phyloP scores from a whole-genome alignment of 2,113 vertebrate genomes.

The Ifrita kowaldi region DNA sequence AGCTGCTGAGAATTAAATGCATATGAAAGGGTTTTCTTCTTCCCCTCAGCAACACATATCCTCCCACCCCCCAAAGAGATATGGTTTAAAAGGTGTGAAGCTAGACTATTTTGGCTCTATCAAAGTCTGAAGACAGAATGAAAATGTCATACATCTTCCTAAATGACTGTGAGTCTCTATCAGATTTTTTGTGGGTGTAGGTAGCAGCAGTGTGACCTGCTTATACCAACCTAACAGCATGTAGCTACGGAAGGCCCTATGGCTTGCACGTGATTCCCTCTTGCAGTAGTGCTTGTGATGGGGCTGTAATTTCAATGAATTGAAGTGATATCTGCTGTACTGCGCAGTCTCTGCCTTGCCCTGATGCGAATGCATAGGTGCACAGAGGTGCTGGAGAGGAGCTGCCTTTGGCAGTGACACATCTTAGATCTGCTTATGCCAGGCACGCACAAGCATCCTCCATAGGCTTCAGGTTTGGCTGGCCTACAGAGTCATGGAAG shows the following conservation, averaged over 20 bases:
- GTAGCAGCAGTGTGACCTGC: neutral
- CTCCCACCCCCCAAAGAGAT: neutral
- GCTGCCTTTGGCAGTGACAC: neutral
- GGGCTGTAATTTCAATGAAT: neutral
- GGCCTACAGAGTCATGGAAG: neutral
- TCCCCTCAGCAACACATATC: neutral
- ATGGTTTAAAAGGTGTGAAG: neutral
- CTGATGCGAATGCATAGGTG: neutral
- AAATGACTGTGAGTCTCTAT: neutral
- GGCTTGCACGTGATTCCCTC: accelerated
- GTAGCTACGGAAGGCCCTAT: neutral
- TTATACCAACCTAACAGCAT: neutral
- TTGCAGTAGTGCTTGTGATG: neutral
- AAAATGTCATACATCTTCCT: neutral
- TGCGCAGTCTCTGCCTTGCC: neutral
- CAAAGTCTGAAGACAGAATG: neutral
- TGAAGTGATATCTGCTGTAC: neutral
- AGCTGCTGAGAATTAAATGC: neutral
- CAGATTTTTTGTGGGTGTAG: neutral
- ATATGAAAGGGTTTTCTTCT: neutral
- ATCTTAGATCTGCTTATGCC: neutral
- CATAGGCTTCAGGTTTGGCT: neutral
- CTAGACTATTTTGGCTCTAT: neutral
- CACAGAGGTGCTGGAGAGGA: neutral
- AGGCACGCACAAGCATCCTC: neutral